Evolutionary conservation across 2,888 invertebrate species (phyloP), one percentile per base, ranked within the genome.

Genomic region (Oligia strigilis): DNA sequence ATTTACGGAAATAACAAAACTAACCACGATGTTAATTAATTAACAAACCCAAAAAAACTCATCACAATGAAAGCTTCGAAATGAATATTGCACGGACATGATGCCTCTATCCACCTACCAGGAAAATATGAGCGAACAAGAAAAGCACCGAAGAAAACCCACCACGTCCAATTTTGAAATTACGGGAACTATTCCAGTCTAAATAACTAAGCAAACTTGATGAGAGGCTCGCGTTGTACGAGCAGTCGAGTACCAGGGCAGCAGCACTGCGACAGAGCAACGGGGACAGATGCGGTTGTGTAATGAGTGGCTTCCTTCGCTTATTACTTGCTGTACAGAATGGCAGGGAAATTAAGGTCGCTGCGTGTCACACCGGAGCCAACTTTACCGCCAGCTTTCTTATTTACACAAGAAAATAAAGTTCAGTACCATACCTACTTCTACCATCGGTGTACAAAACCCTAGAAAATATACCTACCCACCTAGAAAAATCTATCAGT

Each of bases 261-360:
- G 49, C 87, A 81, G 80, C 40, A 55, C 19, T 58, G 64, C 23
- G 72, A 77, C 74, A 52, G 87, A 78, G 76, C 87, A 70, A 75
- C 75, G 76, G 72, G 86, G 78, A 87, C 81, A 80, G 79, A 89
- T 82, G 89, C 72, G 77, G 64, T 67, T 43, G 75, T 80, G 88
- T 89, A 87, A 87, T 89, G 88, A 87, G 88, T 82, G 82, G 81
- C 82, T 82, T 78, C 73, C 87, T 77, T 70, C 69, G 75, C 73
- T 87, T 87, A 89, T 89, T 88, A 77, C 89, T 87, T 81, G 75
- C 81, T 75, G 78, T 82, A 72, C 79, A 74, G 76, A 86, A 82
- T 76, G 81, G 64, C 82, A 85, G 69, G 78, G 78, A 82, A 87
- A 87, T 88, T 87, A 82, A 82, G 80, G 76, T 66, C 70, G 72